phyloP scores from a whole-genome alignment of 2,797 vertebrate species.

The Artibeus jamaicensis region DNA sequence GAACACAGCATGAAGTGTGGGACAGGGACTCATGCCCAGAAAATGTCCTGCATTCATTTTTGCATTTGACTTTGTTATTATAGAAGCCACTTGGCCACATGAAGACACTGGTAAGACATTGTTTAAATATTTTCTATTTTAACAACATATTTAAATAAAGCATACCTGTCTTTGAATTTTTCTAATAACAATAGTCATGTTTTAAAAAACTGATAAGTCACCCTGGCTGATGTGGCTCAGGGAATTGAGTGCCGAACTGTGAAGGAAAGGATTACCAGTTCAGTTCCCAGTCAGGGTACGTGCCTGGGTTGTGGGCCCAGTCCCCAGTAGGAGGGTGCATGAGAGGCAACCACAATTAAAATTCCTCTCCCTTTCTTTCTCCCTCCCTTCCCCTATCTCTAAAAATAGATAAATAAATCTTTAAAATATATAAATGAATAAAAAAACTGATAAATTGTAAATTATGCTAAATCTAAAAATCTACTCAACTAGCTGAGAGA shows the following conservation, averaged over 20 bases:
- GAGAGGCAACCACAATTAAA: too few relatives aligned
- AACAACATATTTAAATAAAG: slow-evolving; percentile 1
- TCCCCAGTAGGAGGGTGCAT: too few relatives aligned
- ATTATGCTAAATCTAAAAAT: background rate
- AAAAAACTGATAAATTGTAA: background rate
- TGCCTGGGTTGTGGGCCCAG: too few relatives aligned
- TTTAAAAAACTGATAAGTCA: background rate
- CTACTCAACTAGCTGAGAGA: background rate
- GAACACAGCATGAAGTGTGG: background rate
- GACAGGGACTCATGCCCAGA: background rate
- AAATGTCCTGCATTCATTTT: background rate
- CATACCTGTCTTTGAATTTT: background rate
- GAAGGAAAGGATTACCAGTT: too few relatives aligned
- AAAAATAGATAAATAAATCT: too few relatives aligned
- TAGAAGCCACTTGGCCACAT: background rate
- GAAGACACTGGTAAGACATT: background rate
- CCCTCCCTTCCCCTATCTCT: too few relatives aligned
- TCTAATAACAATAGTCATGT: background rate
- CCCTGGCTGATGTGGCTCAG: too few relatives aligned
- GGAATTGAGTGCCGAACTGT: too few relatives aligned
- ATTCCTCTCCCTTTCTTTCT: too few relatives aligned
- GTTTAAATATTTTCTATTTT: background rate
- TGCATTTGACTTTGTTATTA: background rate
- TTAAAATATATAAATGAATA: background rate
- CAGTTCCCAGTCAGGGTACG: too few relatives aligned